Conservation (phyloP, 1,140 invertebrate species). For the Xylocopa sonorina region DNA sequence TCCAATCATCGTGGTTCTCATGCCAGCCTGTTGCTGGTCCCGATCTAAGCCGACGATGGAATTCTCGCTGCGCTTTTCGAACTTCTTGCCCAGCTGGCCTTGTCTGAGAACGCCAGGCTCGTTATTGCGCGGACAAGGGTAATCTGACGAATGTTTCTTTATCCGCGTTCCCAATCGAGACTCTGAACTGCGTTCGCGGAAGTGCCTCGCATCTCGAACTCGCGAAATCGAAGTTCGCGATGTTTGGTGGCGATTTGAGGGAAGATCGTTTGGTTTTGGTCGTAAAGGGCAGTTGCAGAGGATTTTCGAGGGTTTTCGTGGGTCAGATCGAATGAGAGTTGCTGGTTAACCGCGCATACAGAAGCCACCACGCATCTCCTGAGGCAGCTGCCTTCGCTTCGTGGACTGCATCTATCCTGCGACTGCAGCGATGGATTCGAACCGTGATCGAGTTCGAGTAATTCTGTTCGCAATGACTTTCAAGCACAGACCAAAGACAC, state of each 20-base stretch:
- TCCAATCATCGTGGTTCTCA: conserved; percentile 77
- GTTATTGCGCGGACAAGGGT: too few species aligned
- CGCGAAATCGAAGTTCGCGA: too few species aligned
- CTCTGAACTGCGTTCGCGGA: too few species aligned
- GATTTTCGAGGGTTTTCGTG: background rate
- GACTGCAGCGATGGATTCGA: conserved; percentile 62
- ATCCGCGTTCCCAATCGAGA: too few species aligned
- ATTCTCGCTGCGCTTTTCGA: background rate
- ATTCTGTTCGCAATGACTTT: too few species aligned
- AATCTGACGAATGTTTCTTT: background rate
- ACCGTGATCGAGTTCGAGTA: conserved; percentile 33
- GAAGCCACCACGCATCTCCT: conserved; percentile 69
- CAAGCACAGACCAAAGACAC: too few species aligned
- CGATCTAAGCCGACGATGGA: background rate
- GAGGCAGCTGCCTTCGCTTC: conserved; percentile 72
- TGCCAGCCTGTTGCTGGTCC: conserved; percentile 7
- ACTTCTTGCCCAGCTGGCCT: background rate
- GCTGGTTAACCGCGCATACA: conserved; percentile 68
- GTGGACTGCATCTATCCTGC: conserved; percentile 58
- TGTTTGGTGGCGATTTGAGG: too few species aligned
- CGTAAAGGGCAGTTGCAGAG: too few species aligned
- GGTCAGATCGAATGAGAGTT: conserved; percentile 68
- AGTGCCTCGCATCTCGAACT: too few species aligned
- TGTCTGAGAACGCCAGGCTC: background rate
- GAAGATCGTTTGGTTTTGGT: too few species aligned